These are phyloP conservation scores for Amphipyra tragopoginis DNA, from an alignment of 2,888 invertebrate genomes.

Conservation along the genomic window DNA sequence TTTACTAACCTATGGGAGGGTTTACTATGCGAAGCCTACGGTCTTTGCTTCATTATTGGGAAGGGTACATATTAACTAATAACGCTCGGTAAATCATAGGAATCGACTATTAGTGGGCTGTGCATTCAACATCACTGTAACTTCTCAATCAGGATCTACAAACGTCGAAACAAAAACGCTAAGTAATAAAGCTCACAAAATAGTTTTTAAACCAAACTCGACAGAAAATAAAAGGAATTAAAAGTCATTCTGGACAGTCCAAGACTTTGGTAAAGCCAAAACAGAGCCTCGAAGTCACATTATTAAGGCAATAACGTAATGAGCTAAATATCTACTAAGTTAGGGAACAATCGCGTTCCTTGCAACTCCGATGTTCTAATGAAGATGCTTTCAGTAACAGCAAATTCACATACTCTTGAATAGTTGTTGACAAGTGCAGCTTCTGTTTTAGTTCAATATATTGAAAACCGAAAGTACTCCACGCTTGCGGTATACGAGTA, in stretches of 20 bases:
- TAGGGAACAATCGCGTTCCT: constrained; percentile 38
- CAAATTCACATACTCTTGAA: constrained; percentile 30
- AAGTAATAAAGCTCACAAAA: not conserved
- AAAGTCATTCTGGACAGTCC: not conserved
- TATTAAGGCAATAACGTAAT: constrained; percentile 32
- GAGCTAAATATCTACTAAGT: constrained; percentile 31
- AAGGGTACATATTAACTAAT: too few species aligned
- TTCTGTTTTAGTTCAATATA: constrained; percentile 14
- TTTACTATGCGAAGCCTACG: too few species aligned
- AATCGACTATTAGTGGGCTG: too few species aligned
- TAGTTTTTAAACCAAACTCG: not conserved
- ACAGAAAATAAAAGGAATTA: not conserved
- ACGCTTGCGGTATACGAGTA: not conserved
- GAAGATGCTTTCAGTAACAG: constrained; percentile 34
- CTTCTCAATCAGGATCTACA: not conserved
- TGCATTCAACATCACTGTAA: not conserved
- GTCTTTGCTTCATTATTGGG: too few species aligned
- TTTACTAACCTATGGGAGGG: too few species aligned
- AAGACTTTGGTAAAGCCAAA: constrained; percentile 1
- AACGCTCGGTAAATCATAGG: too few species aligned
- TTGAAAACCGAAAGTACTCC: not conserved
- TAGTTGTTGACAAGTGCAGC: constrained; percentile 22
- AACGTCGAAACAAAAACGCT: constrained; percentile 21
- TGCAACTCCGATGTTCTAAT: constrained; percentile 37
- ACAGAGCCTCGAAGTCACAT: constrained; percentile 8